Evolutionary conservation across 2,113 vertebrate genomes (phyloP).

Genomic region (Brachionichthys hirsutus): DNA sequence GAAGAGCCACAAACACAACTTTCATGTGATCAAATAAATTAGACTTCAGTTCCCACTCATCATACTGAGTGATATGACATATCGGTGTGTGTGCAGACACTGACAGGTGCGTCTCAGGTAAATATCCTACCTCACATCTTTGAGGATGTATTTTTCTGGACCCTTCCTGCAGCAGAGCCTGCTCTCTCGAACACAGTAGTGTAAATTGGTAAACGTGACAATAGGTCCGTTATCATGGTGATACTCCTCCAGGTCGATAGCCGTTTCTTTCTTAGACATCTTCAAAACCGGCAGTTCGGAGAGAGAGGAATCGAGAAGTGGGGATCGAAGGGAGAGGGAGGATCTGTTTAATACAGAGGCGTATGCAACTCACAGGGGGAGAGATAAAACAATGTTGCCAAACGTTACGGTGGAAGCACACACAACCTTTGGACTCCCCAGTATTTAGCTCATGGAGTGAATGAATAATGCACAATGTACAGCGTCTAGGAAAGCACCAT

Average conservation of each 20-base stretch:
- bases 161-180: slow-evolving; percentile 52
- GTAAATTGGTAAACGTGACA: slow-evolving; percentile 70
- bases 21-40: too few relatives aligned
- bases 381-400: background rate
- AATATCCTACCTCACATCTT: slow-evolving; percentile 72
- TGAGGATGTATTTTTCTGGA: slow-evolving; percentile 70
- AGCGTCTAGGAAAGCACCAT: too few relatives aligned
- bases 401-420: background rate
- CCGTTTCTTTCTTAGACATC: slow-evolving; percentile 39
- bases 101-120: background rate
- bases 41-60: background rate
- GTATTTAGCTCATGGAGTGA: background rate
- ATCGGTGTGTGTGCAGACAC: background rate
- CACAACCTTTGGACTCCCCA: slow-evolving; percentile 54
- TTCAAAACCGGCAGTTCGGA: slow-evolving; percentile 14
- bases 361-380: background rate
- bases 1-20: too few relatives aligned
- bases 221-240: slow-evolving; percentile 63
- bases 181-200: slow-evolving; percentile 67
- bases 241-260: slow-evolving; percentile 13
- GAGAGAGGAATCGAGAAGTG: background rate
- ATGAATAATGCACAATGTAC: too few relatives aligned
- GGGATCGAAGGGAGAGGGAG: background rate
- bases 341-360: background rate
- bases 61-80: background rate